Base-by-base conservation (phyloP, 2,113 vertebrate genomes). In the Cavia aperea region DNA sequence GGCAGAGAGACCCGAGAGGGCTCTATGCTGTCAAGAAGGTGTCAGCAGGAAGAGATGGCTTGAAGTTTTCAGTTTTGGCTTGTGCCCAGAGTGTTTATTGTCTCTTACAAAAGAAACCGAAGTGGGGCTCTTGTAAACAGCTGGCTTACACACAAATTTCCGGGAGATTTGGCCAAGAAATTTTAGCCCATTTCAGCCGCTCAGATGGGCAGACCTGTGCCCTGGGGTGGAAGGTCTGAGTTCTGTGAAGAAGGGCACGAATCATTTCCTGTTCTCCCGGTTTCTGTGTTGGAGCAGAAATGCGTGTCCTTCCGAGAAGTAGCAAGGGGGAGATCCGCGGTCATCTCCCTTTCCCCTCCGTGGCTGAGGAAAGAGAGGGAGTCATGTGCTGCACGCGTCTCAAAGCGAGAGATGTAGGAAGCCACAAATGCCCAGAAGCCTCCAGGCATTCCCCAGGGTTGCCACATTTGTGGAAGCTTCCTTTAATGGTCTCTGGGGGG, bases 41-140 rank as follows among this genome's bases (percentile, higher is more conserved):
- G 2, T 49, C 84, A 93, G 31, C 83, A 62, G 43, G 56, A 24
- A 31, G 4, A 46, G 70, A 39, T 43, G 26, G 46, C 72, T 85
- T 72, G 43, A 43, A 51, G 49, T 73, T 94, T 94, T 72, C 63
- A 46, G 89, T 70, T 70, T 70, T 21, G 68, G 23, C 90, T 62
- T 90, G 26, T 88, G 63, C 60, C 89, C 87, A 62, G 31, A 77
- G 43, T 81, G 15, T 81, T 68, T 63, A 15, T 46, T 75, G 46
- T 77, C 36, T 94, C 58, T 81, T 81, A n/a, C 26, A 72, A 92
- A 89, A 94, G 83, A 96, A 77, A 95, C 36, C 18, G 49, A 94
- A 78, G 70, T 39, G 29, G 24, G 43, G 51, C 77, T 86, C 63
- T 90, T 86, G 29, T 79, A 81, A 96, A 92, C 90, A 90, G 43